Base-by-base conservation (phyloP, 1,140 invertebrate species). In the Drusus annulatus region DNA sequence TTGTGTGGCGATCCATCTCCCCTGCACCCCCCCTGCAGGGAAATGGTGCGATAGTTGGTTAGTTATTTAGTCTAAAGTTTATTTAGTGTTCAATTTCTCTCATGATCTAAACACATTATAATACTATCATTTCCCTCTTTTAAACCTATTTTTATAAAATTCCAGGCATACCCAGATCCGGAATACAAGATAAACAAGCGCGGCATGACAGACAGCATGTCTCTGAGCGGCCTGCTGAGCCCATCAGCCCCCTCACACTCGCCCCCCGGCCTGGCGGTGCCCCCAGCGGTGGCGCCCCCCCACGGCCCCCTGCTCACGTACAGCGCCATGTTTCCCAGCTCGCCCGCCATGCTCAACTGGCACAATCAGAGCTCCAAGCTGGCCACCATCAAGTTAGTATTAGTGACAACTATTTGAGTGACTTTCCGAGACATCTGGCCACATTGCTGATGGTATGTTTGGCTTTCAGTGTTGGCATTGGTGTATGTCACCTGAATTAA, bases 301-400 rank as follows among this genome's bases (percentile, higher is more conserved):
- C 69, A 74, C 23, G 69, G 69, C 4, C 69, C 93, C 1, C 92
- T 93, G 80, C 91, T 96, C 45, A 95, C 94, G 0, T 95, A 95
- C 86, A 94, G 93, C 81, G 92, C 94, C 6, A 91, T 97, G 78
- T 96, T 96, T 86, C 97, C 98, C 6, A 94, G 94, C 69, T 93
- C 92, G 52, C 92, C 98, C 0, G 97, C 98, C 0, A 97, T 98
- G 92, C 93, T 99, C 3, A 97, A 98, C 88, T 99, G 98, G 98
- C 95, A 99, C 83, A 93, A 95, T 84, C 93, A 97, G 83, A 92
- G 93, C 69, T 93, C 93, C 86, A 91, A 93, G 81, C 86, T 95
- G 45, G 89, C 91, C 84, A 89, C 93, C 86, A 92, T 96, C 23
- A 90, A 92, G 45, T 85, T 73, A 76, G 74, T 45, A 45, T 10